Base-by-base conservation (phyloP, 2,113 vertebrate genomes). In the Coryphaenoides rupestris region DNA sequence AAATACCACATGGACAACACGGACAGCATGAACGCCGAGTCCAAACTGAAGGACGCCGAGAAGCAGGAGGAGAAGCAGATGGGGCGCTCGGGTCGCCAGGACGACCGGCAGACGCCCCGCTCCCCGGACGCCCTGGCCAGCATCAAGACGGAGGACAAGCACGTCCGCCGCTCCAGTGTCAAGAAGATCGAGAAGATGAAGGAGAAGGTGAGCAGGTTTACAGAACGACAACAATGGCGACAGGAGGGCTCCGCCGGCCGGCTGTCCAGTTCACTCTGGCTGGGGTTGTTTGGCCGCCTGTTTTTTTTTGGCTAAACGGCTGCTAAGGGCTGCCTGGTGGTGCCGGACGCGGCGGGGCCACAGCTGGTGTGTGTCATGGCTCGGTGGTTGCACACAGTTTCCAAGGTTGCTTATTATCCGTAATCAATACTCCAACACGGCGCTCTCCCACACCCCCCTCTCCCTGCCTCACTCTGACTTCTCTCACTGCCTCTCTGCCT, bases 161-260 rank as follows among this genome's bases (percentile, higher is more conserved):
- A 96, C 0, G 93, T 97, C 26, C 89, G 97, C 0, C 92, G 97
- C 26, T 98, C 95, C 89, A 98, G 96, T 0, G 97, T 99, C 47
- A 96, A 98, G 40, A 99, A 99, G 82, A 99, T 99, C 0, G 97
- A 99, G 84, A 99, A 99, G 75, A 99, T 99, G 97, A 99, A 99
- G 83, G 97, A 98, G 85, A 99, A 99, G 95, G 97, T 98, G 70
- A 79, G 84, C n/a, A n/a, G n/a, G n/a, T n/a, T n/a, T n/a, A n/a
- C n/a, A n/a, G n/a, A n/a, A n/a, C n/a, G n/a, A n/a, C n/a, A n/a
- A n/a, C n/a, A n/a, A n/a, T n/a, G n/a, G n/a, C n/a, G n/a, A n/a
- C n/a, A n/a, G n/a, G n/a, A n/a, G n/a, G n/a, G n/a, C n/a, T n/a
- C n/a, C n/a, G n/a, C n/a, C n/a, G n/a, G n/a, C 33, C 33, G 9